Percentiles rank a stretch among this genome's conserved stretches.
These are phyloP conservation scores for Chalcis sispes DNA, from an alignment of 2,888 invertebrate species.

Conservation along the genomic window DNA sequence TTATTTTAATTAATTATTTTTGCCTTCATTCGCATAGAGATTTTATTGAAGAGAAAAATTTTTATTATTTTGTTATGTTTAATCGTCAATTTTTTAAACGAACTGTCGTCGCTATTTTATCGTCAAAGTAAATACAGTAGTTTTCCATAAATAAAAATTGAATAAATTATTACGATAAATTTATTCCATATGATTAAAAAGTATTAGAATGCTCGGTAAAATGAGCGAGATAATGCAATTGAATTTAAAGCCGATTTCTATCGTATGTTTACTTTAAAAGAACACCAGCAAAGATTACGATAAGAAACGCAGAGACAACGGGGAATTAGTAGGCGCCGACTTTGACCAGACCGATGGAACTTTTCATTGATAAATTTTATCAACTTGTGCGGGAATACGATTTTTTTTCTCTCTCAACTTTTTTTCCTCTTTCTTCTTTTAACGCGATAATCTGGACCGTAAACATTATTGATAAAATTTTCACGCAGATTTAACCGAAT, in stretches of 20 bases:
- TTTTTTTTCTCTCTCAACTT: neutral
- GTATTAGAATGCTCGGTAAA: too few relatives aligned
- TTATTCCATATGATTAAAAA: too few relatives aligned
- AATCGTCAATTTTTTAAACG: too few relatives aligned
- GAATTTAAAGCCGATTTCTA: slow-evolving; percentile 9
- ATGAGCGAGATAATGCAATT: neutral
- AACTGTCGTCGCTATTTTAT: too few relatives aligned
- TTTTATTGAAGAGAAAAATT: too few relatives aligned
- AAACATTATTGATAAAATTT: slow-evolving; percentile 14
- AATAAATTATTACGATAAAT: too few relatives aligned
- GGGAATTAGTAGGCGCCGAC: neutral
- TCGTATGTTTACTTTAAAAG: slow-evolving; percentile 10
- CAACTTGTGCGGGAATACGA: neutral
- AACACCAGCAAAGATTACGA: neutral
- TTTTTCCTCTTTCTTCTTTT: neutral
- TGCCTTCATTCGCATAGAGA: too few relatives aligned
- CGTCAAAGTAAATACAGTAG: too few relatives aligned
- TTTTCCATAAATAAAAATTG: too few relatives aligned
- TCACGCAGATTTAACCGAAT: neutral
- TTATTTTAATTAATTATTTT: too few relatives aligned
- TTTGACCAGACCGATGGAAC: neutral
- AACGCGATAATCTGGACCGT: slow-evolving; percentile 1
- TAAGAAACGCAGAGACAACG: neutral
- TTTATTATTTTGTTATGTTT: too few relatives aligned
- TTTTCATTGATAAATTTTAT: slow-evolving; percentile 32